These are phyloP conservation scores for Calephelis nemesis DNA, from an alignment of 1,140 invertebrate species.

Conservation along the genomic window DNA sequence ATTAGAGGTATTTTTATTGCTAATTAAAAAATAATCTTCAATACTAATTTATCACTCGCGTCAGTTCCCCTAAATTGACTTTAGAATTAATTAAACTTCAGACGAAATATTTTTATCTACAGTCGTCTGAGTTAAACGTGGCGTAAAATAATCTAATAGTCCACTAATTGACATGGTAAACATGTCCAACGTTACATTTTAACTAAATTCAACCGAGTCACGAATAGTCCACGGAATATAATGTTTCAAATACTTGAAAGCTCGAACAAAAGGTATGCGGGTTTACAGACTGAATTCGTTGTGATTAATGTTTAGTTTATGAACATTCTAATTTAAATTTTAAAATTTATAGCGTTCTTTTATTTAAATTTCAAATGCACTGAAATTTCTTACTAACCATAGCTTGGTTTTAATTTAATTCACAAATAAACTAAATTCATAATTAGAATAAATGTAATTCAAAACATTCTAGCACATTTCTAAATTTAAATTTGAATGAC, in stretches of 20 bases:
- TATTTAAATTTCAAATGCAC: background rate
- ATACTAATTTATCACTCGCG: conserved; percentile 8
- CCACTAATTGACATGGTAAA: conserved; percentile 34
- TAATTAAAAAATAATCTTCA: conserved; percentile 1
- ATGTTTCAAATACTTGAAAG: conserved; percentile 17
- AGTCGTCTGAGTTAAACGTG: conserved; percentile 9
- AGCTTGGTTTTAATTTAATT: background rate
- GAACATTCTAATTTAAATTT: conserved; percentile 2
- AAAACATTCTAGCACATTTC: no score
- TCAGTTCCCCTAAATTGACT: conserved; percentile 1
- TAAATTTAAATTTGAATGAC: background rate
- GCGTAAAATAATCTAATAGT: conserved; percentile 30
- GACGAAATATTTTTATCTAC: conserved; percentile 19
- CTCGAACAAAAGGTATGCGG: conserved; percentile 13
- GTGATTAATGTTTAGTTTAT: conserved; percentile 14
- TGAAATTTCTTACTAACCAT: background rate
- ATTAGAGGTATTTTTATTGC: background rate
- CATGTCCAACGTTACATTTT: conserved; percentile 24
- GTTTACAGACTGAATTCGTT: background rate
- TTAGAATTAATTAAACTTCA: conserved; percentile 12
- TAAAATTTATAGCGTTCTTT: background rate
- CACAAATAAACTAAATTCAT: background rate
- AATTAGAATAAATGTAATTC: background rate
- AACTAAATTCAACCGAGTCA: conserved; percentile 24
- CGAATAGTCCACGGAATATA: conserved; percentile 19